Base-by-base conservation (phyloP, 2,888 invertebrate species). In the Nomada lathburiana region DNA sequence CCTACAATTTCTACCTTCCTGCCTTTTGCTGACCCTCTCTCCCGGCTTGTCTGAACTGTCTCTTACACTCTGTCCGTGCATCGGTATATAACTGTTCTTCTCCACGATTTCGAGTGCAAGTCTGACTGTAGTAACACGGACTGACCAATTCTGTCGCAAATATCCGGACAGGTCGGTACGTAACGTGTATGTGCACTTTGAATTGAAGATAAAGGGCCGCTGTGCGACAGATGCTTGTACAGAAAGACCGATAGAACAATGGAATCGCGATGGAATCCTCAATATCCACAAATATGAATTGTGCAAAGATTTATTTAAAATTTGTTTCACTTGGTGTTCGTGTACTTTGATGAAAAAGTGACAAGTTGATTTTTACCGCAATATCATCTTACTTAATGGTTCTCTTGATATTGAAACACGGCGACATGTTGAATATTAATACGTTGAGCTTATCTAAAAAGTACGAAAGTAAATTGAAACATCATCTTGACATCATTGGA, bases 1-100 rank as follows among this genome's bases (percentile, higher is more conserved):
- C 65, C 74, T 70, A 83, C 84, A 78, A 79, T 87, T 77, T 67
- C 83, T 62, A 72, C 42, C 74, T 85, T 83, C 69, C 86, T 85
- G 68, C 67, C 78, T 65, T 73, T 70, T 59, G 29, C 68, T 67
- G 23, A 3, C 9, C 42, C 18, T 29, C 53, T 29, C 18, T 2
- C 63, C 10, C 3, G 4, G 9, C 29, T 50, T 53, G 29, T 23
- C 53, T 20, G 52, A 42, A 50, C 67, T 20, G 50, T 70, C 52
- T 65, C 57, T 75, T 55, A 26, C 69, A 55, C 59, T 16, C 29
- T 23, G 57, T n/a, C 60, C 16, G 47, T 23, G 42, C 68, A 59
- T 63, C 44, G 57, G 47, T 57, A 23, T 16, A 57, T 20, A 44
- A 11, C 80, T 42, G 73, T 80, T 70, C 60, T 50, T 62, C 65